These are phyloP conservation scores for Drosophila paramelanica DNA, from an alignment of 2,888 invertebrate species.

Conservation along the genomic window DNA sequence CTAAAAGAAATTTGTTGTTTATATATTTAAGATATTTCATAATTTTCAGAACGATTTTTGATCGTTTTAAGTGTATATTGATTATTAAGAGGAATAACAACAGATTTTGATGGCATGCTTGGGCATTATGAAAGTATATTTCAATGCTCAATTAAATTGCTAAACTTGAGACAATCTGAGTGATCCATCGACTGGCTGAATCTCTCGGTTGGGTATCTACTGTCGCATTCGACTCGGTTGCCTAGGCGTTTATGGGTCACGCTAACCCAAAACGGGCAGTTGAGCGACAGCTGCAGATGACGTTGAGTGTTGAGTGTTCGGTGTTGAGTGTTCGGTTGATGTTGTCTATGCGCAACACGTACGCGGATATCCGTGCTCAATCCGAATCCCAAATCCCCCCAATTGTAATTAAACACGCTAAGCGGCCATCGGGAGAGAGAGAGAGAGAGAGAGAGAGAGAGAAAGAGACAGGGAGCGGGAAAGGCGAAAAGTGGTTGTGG, in stretches of 20 bases:
- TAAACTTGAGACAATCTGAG: background rate
- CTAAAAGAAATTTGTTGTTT: too few relatives aligned
- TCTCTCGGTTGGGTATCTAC: background rate
- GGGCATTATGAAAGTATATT: too few relatives aligned
- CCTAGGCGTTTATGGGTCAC: constrained; percentile 46
- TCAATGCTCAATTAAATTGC: background rate
- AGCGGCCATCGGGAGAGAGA: constrained; percentile 34
- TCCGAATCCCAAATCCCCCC: constrained; percentile 63
- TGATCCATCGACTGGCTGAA: background rate
- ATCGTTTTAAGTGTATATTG: too few relatives aligned
- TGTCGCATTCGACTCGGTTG: constrained; percentile 4
- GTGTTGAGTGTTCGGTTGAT: constrained; percentile 19
- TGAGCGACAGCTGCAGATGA: constrained; percentile 50
- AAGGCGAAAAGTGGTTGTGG: constrained; percentile 13
- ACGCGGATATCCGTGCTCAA: constrained; percentile 80
- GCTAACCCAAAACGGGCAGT: constrained; percentile 41
- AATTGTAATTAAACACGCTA: constrained; percentile 77
- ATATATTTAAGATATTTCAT: too few relatives aligned
- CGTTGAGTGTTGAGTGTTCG: constrained; percentile 37
- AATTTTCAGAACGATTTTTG: too few relatives aligned
- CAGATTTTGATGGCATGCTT: too few relatives aligned
- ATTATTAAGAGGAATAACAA: too few relatives aligned
- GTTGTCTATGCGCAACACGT: constrained; percentile 71
- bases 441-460: background rate
- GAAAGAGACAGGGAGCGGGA: background rate